phyloP scores from a whole-genome alignment of 2,797 vertebrate genomes.

The Sus cebifrons region DNA sequence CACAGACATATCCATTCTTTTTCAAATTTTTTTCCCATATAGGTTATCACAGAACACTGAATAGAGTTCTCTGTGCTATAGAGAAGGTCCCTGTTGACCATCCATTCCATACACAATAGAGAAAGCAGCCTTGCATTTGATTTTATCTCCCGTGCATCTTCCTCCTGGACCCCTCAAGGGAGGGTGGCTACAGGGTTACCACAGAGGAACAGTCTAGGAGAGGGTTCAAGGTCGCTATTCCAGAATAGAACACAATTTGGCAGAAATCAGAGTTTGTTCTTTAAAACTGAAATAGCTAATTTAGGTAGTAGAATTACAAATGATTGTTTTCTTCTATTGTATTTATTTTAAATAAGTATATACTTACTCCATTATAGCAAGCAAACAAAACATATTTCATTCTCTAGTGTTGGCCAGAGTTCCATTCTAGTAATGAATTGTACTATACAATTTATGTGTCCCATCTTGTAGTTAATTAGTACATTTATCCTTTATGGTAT shows the following conservation, averaged over 20 bases:
- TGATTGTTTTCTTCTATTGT: not conserved
- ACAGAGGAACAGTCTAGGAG: not conserved
- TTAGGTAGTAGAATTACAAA: not conserved
- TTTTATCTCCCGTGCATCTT: not conserved
- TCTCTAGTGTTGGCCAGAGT: not conserved
- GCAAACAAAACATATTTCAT: conserved; percentile 45
- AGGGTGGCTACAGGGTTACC: not conserved
- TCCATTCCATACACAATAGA: too few species aligned
- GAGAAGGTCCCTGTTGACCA: too few species aligned
- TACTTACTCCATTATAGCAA: not conserved
- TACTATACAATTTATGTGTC: conserved; percentile 23
- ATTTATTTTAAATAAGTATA: conserved; percentile 58
- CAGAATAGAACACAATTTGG: not conserved
- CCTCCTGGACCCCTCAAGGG: not conserved
- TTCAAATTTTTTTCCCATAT: too few species aligned
- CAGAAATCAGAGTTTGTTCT: not conserved
- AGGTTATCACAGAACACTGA: too few species aligned
- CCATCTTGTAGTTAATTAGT: conserved; percentile 48
- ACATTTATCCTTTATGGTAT: conserved; percentile 16
- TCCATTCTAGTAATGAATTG: conserved; percentile 27
- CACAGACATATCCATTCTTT: too few species aligned
- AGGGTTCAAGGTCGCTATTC: not conserved
- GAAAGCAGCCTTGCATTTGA: not conserved
- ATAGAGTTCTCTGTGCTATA: too few species aligned
- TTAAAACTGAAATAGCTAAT: conserved; percentile 48